These are phyloP conservation scores for Graptemys geographica DNA, from an alignment of 2,797 vertebrate species.

Conservation along the genomic window DNA sequence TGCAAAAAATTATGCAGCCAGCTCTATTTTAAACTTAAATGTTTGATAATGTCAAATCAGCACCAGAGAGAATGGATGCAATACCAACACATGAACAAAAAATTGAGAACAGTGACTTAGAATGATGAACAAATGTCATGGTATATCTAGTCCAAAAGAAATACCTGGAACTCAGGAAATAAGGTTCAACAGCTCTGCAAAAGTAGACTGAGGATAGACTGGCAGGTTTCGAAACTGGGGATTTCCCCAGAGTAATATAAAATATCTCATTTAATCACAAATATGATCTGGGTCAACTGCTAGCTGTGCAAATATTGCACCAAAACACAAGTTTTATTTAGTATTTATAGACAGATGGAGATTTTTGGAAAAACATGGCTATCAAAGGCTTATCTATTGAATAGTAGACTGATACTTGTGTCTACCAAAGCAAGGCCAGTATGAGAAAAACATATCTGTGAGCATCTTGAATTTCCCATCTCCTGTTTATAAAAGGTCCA, in stretches of 20 bases:
- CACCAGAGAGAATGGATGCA: conserved; percentile 53
- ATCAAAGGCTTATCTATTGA: conserved; percentile 8
- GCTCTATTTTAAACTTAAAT: conserved; percentile 50
- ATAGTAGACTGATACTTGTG: conserved; percentile 22
- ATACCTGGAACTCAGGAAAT: conserved; percentile 84
- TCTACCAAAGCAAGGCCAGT: conserved; percentile 21
- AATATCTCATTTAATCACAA: conserved; percentile 78
- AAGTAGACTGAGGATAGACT: conserved; percentile 77
- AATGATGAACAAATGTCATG: conserved; percentile 76
- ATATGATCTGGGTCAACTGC: conserved; percentile 76
- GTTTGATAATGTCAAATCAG: conserved; percentile 66
- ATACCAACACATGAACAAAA: conserved; percentile 31
- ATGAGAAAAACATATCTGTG: not conserved
- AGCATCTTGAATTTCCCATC: conserved; percentile 37
- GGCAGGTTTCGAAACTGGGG: conserved; percentile 77
- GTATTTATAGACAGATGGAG: conserved; percentile 46
- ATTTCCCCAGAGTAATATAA: conserved; percentile 76
- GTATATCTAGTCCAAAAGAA: conserved; percentile 78
- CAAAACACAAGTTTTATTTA: conserved; percentile 69
- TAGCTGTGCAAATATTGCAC: conserved; percentile 70
- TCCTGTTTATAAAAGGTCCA: conserved; percentile 64
- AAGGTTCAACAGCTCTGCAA: conserved; percentile 74
- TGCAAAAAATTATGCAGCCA: conserved; percentile 63
- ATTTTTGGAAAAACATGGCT: conserved; percentile 46
- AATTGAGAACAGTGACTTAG: conserved; percentile 76